These are phyloP conservation scores for Drosophila gaucha DNA, from an alignment of 2,888 invertebrate species.

Conservation along the genomic window DNA sequence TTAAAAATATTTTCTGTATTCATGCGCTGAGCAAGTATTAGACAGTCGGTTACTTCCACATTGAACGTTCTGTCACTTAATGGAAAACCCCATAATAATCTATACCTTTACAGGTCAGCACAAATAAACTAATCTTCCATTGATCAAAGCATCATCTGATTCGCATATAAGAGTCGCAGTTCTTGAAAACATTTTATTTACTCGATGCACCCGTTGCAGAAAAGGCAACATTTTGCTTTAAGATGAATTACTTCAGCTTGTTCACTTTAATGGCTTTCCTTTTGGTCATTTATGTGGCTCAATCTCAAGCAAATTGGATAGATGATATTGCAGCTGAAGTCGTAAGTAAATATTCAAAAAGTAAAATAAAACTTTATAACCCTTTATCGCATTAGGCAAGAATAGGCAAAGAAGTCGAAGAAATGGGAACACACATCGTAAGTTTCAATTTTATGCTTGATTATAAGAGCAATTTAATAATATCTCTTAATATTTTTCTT, in stretches of 20 bases:
- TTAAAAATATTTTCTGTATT: background rate
- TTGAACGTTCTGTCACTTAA: background rate
- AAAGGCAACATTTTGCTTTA: background rate
- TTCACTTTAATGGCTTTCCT: slow-evolving; percentile 6
- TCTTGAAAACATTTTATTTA: background rate
- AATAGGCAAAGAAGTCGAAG: background rate
- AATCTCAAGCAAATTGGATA: background rate
- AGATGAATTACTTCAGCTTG: slow-evolving; percentile 2
- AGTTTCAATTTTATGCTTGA: background rate
- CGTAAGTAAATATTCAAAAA: background rate
- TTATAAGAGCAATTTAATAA: background rate
- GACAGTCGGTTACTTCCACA: background rate
- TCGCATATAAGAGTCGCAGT: slow-evolving; percentile 7
- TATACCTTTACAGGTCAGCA: no score
- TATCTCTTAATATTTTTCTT: background rate
- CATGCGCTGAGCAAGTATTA: background rate
- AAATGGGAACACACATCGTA: background rate
- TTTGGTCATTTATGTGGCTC: background rate
- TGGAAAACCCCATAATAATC: background rate
- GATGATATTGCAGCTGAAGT: background rate
- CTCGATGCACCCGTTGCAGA: background rate
- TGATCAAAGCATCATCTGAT: no score
- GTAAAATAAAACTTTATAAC: no score
- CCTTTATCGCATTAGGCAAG: no score
- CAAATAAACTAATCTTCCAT: background rate